Percentiles rank a stretch among this genome's conserved stretches.
These are phyloP conservation scores for Hydractinia echinata DNA, from an alignment of 30 jellyfish, hydroid and myxozoan species.

Conservation along the genomic window DNA sequence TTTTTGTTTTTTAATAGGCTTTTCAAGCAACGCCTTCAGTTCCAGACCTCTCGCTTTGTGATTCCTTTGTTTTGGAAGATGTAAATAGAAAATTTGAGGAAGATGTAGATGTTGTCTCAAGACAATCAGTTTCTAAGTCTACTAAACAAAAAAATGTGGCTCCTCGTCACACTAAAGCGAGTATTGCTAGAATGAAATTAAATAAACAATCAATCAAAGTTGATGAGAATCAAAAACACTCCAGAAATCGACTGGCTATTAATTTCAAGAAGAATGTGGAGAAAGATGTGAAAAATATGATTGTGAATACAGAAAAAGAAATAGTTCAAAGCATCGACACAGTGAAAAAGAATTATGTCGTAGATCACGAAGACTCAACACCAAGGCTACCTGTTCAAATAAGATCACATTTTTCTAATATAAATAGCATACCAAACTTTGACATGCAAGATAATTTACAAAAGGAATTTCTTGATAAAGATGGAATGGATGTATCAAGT, in stretches of 20 bases:
- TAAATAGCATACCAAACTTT: neutral
- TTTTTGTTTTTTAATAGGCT: too few species aligned
- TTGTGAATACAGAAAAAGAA: neutral
- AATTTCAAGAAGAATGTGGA: constrained; percentile 20
- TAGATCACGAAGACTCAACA: neutral
- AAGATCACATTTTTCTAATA: neutral
- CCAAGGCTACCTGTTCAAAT: neutral
- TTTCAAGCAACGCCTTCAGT: constrained; percentile 21
- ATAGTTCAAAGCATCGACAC: neutral
- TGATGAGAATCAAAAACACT: neutral
- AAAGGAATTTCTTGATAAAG: neutral
- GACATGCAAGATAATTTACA: neutral
- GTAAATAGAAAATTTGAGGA: neutral
- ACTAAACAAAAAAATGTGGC: neutral
- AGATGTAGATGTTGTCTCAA: neutral
- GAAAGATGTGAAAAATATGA: neutral
- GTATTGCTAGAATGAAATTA: constrained; percentile 26
- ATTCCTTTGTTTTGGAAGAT: neutral
- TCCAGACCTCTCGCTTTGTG: constrained; percentile 83
- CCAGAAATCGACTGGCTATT: constrained; percentile 28
- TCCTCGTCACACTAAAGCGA: constrained; percentile 38
- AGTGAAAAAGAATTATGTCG: neutral
- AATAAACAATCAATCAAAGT: constrained; percentile 4
- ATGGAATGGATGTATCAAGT: neutral
- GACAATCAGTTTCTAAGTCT: neutral